Conservation (phyloP, 2,888 invertebrate genomes). For the Caenorhabditis imperialis region DNA sequence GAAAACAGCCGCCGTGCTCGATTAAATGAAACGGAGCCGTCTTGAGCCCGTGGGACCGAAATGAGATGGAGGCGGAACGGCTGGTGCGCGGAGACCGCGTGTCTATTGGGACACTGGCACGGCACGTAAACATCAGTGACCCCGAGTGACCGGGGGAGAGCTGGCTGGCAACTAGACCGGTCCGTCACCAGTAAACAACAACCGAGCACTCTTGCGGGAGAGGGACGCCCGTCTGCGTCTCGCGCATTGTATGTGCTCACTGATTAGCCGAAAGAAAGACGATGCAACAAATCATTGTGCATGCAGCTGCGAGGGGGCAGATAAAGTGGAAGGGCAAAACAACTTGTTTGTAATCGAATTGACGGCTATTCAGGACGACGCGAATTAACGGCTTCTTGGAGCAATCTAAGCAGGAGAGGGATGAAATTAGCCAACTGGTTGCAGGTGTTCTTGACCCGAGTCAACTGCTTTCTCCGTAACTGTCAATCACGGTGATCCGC, state of each 20-base stretch:
- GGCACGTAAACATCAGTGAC: conserved; percentile 56
- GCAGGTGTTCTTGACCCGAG: no score
- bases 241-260: conserved; percentile 28
- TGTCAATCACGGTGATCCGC: conserved; percentile 13
- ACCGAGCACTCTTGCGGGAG: conserved; percentile 24
- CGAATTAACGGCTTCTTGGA: background rate
- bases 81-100: conserved; percentile 14
- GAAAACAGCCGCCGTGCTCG: conserved; percentile 32
- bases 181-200: conserved; percentile 52
- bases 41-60: conserved; percentile 20
- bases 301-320: conserved; percentile 35
- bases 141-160: conserved; percentile 45
- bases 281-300: conserved; percentile 33
- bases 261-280: conserved; percentile 36
- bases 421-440: no score
- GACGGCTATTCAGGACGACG: conserved; percentile 8
- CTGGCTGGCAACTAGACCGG: conserved; percentile 48
- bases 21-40: conserved; percentile 10
- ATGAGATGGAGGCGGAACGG: conserved; percentile 39
- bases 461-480: background rate
- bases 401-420: no score
- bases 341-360: conserved; percentile 39
- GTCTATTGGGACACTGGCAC: conserved; percentile 54
- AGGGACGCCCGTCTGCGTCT: conserved; percentile 42
- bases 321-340: conserved; percentile 30